phyloP scores from a whole-genome alignment of 1,140 invertebrate species.

The Drosophila subpulchrella region DNA sequence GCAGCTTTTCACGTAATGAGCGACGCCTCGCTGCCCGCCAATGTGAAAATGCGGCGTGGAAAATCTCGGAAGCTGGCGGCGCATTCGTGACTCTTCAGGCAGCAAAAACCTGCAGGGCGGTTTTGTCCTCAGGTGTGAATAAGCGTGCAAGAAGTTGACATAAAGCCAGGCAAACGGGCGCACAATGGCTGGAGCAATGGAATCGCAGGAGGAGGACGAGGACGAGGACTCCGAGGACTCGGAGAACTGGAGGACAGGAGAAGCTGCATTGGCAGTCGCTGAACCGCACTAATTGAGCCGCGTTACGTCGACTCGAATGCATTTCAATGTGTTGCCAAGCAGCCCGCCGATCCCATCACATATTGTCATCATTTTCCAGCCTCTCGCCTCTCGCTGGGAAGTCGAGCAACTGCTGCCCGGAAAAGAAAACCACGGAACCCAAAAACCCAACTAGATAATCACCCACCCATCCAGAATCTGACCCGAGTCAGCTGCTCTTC shows the following conservation, averaged over 20 bases:
- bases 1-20: slow-evolving; percentile 44
- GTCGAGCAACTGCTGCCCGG: slow-evolving; percentile 59
- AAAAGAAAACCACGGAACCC: background rate
- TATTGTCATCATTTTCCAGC: slow-evolving; percentile 48
- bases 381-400: slow-evolving; percentile 62
- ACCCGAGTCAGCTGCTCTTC: slow-evolving; percentile 48
- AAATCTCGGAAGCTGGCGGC: slow-evolving; percentile 28
- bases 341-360: slow-evolving; percentile 42
- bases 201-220: background rate
- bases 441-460: background rate
- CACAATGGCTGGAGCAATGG: slow-evolving; percentile 15
- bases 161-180: slow-evolving; percentile 60
- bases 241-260: slow-evolving; percentile 31
- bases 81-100: slow-evolving; percentile 72
- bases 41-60: slow-evolving; percentile 42
- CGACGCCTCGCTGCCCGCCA: slow-evolving; percentile 42
- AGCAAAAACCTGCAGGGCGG: slow-evolving; percentile 64
- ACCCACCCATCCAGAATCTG: background rate
- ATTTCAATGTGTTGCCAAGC: slow-evolving; percentile 78
- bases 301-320: slow-evolving; percentile 82
- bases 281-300: slow-evolving; percentile 84
- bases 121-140: slow-evolving; percentile 83
- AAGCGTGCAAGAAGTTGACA: slow-evolving; percentile 81
- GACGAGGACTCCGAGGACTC: background rate
- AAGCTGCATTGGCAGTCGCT: slow-evolving; percentile 74